Conservation (phyloP, 2,113 vertebrate genomes). For the Microcebus tavaratra region DNA sequence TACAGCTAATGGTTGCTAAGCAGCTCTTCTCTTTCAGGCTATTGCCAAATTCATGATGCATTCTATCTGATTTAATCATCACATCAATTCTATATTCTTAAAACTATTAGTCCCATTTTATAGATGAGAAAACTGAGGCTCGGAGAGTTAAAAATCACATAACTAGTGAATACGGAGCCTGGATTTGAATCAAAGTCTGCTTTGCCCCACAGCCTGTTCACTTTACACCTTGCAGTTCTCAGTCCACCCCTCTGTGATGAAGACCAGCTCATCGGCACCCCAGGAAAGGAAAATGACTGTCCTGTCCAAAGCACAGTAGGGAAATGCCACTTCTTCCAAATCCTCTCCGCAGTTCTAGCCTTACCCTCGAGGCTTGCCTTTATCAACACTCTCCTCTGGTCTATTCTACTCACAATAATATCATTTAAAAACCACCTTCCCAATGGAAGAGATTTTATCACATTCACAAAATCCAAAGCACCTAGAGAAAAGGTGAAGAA, state of each 20-base stretch:
- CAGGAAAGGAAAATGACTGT: not conserved
- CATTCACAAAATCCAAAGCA: not conserved
- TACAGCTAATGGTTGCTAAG: not conserved
- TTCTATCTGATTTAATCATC: too few relatives aligned
- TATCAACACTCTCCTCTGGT: not conserved
- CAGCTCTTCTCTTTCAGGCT: not conserved
- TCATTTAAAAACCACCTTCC: not conserved
- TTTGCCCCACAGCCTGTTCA: not conserved
- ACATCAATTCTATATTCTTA: too few relatives aligned
- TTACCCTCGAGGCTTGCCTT: not conserved
- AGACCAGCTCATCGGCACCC: not conserved
- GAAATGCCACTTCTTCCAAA: too few relatives aligned
- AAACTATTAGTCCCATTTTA: not conserved
- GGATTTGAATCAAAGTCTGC: not conserved
- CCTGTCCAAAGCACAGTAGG: not conserved
- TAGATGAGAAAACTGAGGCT: not conserved
- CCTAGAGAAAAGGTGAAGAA: not conserved
- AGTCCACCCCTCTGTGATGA: rapidly evolving
- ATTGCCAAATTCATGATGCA: not conserved
- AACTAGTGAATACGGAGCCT: too few relatives aligned
- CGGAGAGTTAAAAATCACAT: not conserved
- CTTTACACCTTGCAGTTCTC: not conserved
- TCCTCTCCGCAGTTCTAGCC: not conserved
- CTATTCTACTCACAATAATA: too few relatives aligned
- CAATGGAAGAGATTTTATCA: not conserved